Evolutionary conservation across 1,140 invertebrate species (phyloP).

Genomic region (Plectrocnemia conspersa): DNA sequence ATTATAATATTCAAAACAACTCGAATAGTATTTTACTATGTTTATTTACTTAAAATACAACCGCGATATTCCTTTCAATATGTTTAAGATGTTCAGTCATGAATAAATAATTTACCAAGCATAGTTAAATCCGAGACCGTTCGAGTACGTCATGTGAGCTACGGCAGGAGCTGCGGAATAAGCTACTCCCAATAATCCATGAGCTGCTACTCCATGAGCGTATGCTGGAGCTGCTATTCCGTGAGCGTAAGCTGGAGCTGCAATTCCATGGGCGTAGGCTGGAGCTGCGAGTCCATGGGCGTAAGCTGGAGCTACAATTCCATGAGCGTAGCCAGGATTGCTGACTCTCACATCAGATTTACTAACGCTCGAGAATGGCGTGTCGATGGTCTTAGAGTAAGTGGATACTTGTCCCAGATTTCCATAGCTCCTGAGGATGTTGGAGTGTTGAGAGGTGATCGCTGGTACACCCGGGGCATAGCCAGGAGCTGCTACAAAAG

Average conservation of each 20-base stretch:
- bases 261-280: conserved; percentile 24
- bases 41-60: no score
- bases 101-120: conserved; percentile 48
- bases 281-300: conserved; percentile 43
- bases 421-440: conserved; percentile 57
- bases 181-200: conserved; percentile 49
- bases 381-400: conserved; percentile 60
- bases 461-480: conserved; percentile 53
- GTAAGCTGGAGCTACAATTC: conserved; percentile 40
- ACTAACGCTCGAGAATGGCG: conserved; percentile 62
- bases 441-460: conserved; percentile 56
- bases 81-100: no score
- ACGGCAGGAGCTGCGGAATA: conserved; percentile 63
- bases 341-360: conserved; percentile 59
- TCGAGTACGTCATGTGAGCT: conserved; percentile 60
- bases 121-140: conserved; percentile 55
- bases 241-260: conserved; percentile 29
- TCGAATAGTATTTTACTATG: no score
- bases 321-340: conserved; percentile 51
- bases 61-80: no score
- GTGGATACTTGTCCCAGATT: conserved; percentile 61
- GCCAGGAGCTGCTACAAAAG: conserved; percentile 44
- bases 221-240: conserved; percentile 23
- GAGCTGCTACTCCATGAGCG: conserved; percentile 39
- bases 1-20: no score